These are phyloP conservation scores for Alouatta palliata DNA, from an alignment of 2,113 vertebrate species.

Conservation along the genomic window DNA sequence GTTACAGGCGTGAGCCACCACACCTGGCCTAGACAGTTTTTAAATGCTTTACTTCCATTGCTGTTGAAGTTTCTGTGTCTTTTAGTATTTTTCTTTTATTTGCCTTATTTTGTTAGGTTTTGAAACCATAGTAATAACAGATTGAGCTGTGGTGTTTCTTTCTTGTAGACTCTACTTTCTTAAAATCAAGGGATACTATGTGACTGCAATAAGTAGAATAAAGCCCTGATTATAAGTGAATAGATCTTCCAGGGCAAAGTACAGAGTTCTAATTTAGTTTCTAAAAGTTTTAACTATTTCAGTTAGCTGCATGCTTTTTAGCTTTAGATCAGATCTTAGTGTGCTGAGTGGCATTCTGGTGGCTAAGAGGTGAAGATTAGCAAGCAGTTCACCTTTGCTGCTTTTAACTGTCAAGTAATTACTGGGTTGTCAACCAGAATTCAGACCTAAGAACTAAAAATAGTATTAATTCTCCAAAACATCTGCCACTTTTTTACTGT, in stretches of 20 bases:
- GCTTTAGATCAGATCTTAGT: not conserved
- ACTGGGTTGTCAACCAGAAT: slow-evolving; percentile 27
- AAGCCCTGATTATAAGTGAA: not conserved
- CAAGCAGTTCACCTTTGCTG: not conserved
- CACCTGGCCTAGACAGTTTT: no score
- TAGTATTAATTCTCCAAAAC: not conserved
- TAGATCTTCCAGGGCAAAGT: not conserved
- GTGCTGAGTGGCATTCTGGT: not conserved
- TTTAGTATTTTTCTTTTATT: not conserved
- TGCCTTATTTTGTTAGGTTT: slow-evolving; percentile 46
- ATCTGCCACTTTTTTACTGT: not conserved
- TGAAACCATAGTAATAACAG: not conserved
- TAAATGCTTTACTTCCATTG: not conserved
- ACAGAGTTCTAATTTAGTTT: not conserved
- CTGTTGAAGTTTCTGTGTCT: not conserved
- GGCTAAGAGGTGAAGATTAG: not conserved
- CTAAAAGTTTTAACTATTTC: not conserved
- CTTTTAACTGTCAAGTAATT: slow-evolving; percentile 10
- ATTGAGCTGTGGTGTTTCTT: not conserved
- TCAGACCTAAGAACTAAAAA: slow-evolving; percentile 23
- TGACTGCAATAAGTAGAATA: not conserved
- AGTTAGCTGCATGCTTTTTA: not conserved
- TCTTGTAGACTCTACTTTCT: not conserved
- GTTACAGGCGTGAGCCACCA: no score
- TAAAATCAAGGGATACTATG: not conserved